Percentiles rank a stretch among this genome's conserved stretches.
These are phyloP conservation scores for Andrena fulva DNA, from an alignment of 2,888 invertebrate species.

Conservation along the genomic window DNA sequence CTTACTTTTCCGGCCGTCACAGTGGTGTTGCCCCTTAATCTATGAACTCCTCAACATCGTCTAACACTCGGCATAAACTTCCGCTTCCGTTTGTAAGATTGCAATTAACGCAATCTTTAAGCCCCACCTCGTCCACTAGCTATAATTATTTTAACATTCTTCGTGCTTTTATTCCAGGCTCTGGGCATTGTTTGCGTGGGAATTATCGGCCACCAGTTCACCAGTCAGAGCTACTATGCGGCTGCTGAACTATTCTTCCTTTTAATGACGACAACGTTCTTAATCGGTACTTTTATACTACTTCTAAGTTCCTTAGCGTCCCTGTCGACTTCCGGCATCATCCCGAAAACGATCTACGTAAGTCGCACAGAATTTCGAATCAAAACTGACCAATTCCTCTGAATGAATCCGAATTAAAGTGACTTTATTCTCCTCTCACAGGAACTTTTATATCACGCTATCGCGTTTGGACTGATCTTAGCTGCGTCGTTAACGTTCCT, in stretches of 20 bases:
- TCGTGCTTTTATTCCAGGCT: slow-evolving; percentile 86
- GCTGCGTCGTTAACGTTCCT: slow-evolving; percentile 90
- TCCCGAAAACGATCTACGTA: slow-evolving; percentile 92
- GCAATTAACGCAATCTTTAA: neutral
- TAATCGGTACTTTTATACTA: slow-evolving; percentile 92
- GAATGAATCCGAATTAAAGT: neutral
- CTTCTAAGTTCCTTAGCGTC: slow-evolving; percentile 91
- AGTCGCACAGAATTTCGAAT: slow-evolving; percentile 84
- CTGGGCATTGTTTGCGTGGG: slow-evolving; percentile 92
- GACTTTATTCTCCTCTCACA: slow-evolving; percentile 83
- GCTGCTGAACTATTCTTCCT: slow-evolving; percentile 90
- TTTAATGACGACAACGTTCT: slow-evolving; percentile 90
- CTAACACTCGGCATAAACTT: neutral
- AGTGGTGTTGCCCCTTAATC: too few species aligned
- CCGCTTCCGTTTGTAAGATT: slow-evolving; percentile 13
- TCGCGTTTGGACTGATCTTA: slow-evolving; percentile 90
- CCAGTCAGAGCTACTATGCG: slow-evolving; percentile 73
- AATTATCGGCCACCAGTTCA: slow-evolving; percentile 88
- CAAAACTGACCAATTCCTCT: neutral
- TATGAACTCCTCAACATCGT: too few species aligned
- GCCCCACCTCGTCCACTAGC: neutral
- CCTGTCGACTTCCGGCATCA: slow-evolving; percentile 92
- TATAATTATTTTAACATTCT: neutral
- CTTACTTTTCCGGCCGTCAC: too few species aligned
- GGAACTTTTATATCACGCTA: slow-evolving; percentile 93